A percentile compares a stretch with the other conserved stretches of the same genome.
These are phyloP conservation scores for Rhinatrema bivittatum DNA, from an alignment of 2,797 vertebrate species.

Conservation along the genomic window DNA sequence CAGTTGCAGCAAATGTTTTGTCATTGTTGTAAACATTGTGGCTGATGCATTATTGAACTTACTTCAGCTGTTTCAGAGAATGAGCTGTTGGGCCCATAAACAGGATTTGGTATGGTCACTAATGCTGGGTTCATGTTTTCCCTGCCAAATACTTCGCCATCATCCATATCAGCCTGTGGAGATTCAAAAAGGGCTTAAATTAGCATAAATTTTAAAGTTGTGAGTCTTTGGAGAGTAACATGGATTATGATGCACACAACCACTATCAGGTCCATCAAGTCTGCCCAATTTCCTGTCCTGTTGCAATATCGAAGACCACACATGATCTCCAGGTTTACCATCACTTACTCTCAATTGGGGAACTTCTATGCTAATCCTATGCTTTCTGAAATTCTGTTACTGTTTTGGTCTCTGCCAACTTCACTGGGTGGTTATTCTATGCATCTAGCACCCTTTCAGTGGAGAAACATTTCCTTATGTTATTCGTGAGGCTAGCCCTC, in stretches of 20 bases:
- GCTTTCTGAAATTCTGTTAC: too few relatives aligned
- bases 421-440: too few relatives aligned
- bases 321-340: too few relatives aligned
- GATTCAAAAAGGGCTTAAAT: neutral
- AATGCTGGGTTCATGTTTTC: slow-evolving; percentile 53
- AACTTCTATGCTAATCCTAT: too few relatives aligned
- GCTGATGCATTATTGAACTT: slow-evolving; percentile 17
- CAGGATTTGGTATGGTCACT: slow-evolving; percentile 75
- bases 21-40: neutral
- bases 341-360: too few relatives aligned
- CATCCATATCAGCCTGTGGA: slow-evolving; percentile 36
- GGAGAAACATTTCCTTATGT: too few relatives aligned
- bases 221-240: neutral
- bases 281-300: too few relatives aligned
- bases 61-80: slow-evolving; percentile 69
- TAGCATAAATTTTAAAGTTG: neutral
- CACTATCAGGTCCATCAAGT: too few relatives aligned
- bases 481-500: too few relatives aligned
- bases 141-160: slow-evolving; percentile 29
- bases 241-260: neutral
- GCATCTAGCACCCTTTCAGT: too few relatives aligned
- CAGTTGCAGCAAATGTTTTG: neutral
- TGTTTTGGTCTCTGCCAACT: too few relatives aligned
- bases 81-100: slow-evolving; percentile 60
- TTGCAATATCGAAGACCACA: too few relatives aligned